These are phyloP conservation scores for Orchestes rusci DNA, from an alignment of 2,888 invertebrate genomes.

Conservation along the genomic window DNA sequence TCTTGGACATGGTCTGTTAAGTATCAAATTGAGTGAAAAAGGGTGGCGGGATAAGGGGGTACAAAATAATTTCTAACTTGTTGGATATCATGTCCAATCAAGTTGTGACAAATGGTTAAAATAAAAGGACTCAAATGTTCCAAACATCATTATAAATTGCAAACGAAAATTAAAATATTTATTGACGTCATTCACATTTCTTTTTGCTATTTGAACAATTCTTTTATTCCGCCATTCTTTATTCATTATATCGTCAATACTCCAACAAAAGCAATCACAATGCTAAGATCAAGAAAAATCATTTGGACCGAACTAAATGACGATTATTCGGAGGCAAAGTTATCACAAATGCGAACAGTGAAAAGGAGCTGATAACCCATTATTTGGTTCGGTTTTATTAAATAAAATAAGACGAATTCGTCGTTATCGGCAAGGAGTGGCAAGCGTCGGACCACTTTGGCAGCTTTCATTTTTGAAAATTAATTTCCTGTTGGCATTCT, in stretches of 20 bases:
- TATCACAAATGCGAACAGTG: slow-evolving; percentile 24
- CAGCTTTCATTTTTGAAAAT: slow-evolving; percentile 48
- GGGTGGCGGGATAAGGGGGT: too few relatives aligned
- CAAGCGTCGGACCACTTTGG: slow-evolving; percentile 39
- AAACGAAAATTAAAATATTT: too few relatives aligned
- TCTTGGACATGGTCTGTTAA: too few relatives aligned
- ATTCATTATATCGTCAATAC: slow-evolving; percentile 13
- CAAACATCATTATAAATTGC: too few relatives aligned
- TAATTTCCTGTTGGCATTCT: slow-evolving; percentile 48
- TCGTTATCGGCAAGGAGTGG: slow-evolving; percentile 43
- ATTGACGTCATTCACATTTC: too few relatives aligned
- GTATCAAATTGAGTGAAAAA: too few relatives aligned
- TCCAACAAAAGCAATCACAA: slow-evolving; percentile 12
- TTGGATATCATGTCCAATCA: too few relatives aligned
- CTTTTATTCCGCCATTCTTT: too few relatives aligned
- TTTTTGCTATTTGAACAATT: too few relatives aligned
- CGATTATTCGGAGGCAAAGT: slow-evolving; percentile 24
- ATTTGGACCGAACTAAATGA: slow-evolving; percentile 16
- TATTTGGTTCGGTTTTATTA: slow-evolving; percentile 37
- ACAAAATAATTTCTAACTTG: too few relatives aligned
- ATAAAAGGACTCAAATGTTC: too few relatives aligned
- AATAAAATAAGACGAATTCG: slow-evolving; percentile 44
- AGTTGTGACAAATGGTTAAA: too few relatives aligned
- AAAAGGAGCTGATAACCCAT: slow-evolving; percentile 36
- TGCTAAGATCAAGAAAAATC: slow-evolving; percentile 6